Base-by-base conservation (phyloP, 2,797 vertebrate species). In the Clamator glandarius region DNA sequence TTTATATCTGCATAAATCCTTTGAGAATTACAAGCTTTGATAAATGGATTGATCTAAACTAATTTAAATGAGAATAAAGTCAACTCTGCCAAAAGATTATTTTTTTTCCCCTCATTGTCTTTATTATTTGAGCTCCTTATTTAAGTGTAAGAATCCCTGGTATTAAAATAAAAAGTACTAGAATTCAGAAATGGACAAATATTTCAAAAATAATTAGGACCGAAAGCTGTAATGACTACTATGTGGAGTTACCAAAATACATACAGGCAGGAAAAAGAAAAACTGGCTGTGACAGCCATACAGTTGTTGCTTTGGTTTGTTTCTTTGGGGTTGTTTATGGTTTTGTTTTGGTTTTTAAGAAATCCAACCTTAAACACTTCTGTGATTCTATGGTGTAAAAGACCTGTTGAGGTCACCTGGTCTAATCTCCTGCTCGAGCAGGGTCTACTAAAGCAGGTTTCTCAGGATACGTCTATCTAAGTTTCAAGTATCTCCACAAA, bases 21-120 rank as follows among this genome's bases (percentile, higher is more conserved):
- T 24, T 52, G n/a, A 66, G 59, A 92, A 79, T 57, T 73, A 76
- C 11, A 79, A 51, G 26, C 6, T 69, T 67, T 73, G 48, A 44
- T 73, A 67, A 73, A 29, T 62, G 5, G 70, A 59, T 14, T 67
- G 23, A 15, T 63, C 48, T 46, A 61, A 14, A 39, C 48, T 66
- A 59, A 84, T 50, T 67, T 28, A 59, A 79, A 84, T 26, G 18
- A 82, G 41, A 94, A 79, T 63, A 23, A 82, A 76, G 48, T 50
- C 23, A 84, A 48, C 36, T 42, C 11, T 73, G n/a, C 12, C 41
- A 36, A 51, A 95, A 75, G 31, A 68, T 59, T n/a, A n/a, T 84
- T 84, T 77, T 11, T 24, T 80, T 72, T n/a, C n/a, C n/a, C n/a
- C 17, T 80, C 11, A 24, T 9, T 33, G 9, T 66, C 10, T 74